phyloP scores from a whole-genome alignment of 2,113 vertebrate genomes.

The Poecilia latipinna region DNA sequence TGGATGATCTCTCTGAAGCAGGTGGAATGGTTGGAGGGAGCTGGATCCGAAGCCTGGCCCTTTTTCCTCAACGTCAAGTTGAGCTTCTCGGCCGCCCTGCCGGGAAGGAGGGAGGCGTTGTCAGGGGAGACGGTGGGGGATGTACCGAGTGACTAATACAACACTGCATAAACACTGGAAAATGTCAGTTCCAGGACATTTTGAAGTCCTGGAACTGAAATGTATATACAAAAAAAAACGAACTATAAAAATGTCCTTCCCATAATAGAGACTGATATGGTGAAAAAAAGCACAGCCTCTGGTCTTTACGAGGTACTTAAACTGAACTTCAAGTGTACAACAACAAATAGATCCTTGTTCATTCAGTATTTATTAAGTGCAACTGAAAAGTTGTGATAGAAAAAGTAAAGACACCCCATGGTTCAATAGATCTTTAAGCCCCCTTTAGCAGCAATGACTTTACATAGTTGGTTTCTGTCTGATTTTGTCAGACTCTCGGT shows the following conservation, averaged over 20 bases:
- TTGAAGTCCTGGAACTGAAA: background rate
- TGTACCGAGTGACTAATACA: background rate
- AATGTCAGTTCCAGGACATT: background rate
- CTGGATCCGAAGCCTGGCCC: conserved; percentile 84
- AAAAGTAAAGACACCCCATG: no score
- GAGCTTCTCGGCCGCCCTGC: conserved; percentile 93
- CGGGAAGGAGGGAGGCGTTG: conserved; percentile 10
- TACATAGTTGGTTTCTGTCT: no score
- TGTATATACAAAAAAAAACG: no score
- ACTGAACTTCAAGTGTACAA: no score
- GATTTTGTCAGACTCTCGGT: no score
- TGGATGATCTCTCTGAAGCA: conserved; percentile 90
- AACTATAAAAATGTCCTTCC: background rate
- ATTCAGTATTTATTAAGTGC: no score
- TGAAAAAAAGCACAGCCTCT: background rate
- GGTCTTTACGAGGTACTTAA: background rate
- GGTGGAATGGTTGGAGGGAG: conserved; percentile 84
- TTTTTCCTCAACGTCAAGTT: conserved; percentile 92
- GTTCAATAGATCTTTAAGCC: no score
- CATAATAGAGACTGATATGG: background rate
- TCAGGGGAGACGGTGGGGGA: background rate
- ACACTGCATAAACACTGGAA: background rate
- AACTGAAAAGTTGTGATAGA: no score
- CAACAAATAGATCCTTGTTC: background rate
- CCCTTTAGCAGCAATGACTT: no score